Conservation (phyloP, 2,797 vertebrate species). For the Erpetoichthys calabaricus region DNA sequence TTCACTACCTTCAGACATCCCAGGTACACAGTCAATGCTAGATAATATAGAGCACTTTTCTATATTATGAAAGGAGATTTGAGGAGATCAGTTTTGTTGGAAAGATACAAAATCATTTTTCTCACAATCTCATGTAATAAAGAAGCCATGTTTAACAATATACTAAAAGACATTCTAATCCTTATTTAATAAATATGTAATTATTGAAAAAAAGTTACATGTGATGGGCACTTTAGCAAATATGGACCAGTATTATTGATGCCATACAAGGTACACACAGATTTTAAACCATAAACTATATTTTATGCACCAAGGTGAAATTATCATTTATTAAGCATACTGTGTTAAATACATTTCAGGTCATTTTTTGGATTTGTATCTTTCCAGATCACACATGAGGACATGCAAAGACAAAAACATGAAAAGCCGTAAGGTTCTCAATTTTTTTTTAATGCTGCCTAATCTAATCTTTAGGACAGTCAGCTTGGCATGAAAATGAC, state of each 20-base stretch:
- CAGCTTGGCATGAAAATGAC: constrained; percentile 95
- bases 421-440: constrained; percentile 62
- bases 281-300: too few species aligned
- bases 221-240: too few species aligned
- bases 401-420: constrained; percentile 86
- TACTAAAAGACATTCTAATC: too few species aligned
- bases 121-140: too few species aligned
- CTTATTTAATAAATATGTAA: too few species aligned
- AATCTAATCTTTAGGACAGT: constrained; percentile 66
- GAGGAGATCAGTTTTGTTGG: constrained; percentile 25
- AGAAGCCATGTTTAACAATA: too few species aligned
- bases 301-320: too few species aligned
- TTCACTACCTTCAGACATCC: constrained; percentile 3
- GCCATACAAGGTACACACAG: too few species aligned
- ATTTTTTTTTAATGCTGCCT: constrained; percentile 63
- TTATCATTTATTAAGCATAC: too few species aligned
- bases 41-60: constrained; percentile 2
- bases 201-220: too few species aligned
- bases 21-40: constrained; percentile 6
- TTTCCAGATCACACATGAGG: constrained; percentile 75
- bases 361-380: constrained; percentile 69
- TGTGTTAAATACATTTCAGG: constrained; percentile 68
- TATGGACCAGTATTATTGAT: too few species aligned
- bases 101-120: constrained; percentile 69
- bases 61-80: constrained; percentile 6